Percentiles rank a stretch among this genome's conserved stretches.
Conservation (phyloP, 2,113 vertebrate species). For the Zootoca vivipara region DNA sequence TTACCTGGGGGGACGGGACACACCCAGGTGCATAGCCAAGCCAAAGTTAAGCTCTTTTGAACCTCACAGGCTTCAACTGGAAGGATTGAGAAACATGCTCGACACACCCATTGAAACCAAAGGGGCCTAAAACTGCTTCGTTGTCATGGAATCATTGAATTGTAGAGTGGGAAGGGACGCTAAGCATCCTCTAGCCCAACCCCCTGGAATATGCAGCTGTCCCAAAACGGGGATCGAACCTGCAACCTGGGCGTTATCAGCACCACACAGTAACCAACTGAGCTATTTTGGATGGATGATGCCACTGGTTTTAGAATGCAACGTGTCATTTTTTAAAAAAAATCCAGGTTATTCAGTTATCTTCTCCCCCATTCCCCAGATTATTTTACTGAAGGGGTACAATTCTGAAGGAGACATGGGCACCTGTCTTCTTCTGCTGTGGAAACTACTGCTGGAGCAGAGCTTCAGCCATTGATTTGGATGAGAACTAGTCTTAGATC, state of each 20-base stretch:
- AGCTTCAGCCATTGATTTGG: neutral
- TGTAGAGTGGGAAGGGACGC: too few relatives aligned
- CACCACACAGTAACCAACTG: too few relatives aligned
- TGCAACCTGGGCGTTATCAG: too few relatives aligned
- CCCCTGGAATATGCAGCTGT: too few relatives aligned
- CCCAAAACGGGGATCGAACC: too few relatives aligned
- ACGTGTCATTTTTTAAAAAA: neutral
- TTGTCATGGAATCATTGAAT: neutral
- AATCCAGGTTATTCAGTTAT: neutral
- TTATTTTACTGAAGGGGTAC: constrained; percentile 24
- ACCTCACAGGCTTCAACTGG: neutral
- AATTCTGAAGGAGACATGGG: constrained; percentile 56
- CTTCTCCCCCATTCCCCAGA: too few relatives aligned
- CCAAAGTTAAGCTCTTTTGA: neutral
- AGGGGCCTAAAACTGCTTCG: neutral
- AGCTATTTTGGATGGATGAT: neutral
- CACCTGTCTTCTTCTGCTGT: constrained; percentile 38
- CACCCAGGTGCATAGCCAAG: neutral
- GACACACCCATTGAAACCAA: neutral
- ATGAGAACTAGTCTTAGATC: neutral
- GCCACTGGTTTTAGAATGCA: neutral
- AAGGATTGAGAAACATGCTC: neutral
- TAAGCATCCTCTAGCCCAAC: too few relatives aligned
- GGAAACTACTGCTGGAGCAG: neutral
- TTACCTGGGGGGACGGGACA: neutral